Percentiles rank a stretch among this genome's conserved stretches.
Conservation (phyloP, 2,797 vertebrate species). For the Hybognathus amarus region DNA sequence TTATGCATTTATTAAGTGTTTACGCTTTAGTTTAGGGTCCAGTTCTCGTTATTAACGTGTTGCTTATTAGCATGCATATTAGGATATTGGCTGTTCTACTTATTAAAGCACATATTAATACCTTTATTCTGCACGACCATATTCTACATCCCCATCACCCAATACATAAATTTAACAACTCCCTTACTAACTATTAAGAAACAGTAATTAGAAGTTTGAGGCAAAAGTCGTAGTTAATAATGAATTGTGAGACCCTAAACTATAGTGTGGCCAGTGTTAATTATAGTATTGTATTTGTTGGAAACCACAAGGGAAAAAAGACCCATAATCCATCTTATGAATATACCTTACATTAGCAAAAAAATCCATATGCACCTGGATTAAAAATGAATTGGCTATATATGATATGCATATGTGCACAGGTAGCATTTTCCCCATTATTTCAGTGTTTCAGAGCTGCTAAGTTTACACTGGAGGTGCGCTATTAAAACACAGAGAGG, state of each 20-base stretch:
- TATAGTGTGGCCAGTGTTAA: neutral
- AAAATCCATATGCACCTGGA: neutral
- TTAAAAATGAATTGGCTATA: neutral
- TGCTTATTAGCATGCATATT: neutral
- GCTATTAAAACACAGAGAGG: constrained; percentile 76
- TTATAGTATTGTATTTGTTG: neutral
- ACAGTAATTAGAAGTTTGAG: neutral
- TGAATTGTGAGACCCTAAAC: neutral
- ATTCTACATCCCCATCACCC: neutral
- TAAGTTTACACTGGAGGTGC: constrained; percentile 30
- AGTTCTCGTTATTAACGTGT: neutral
- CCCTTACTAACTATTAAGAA: neutral
- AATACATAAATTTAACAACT: neutral
- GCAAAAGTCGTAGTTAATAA: neutral
- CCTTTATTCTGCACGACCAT: neutral
- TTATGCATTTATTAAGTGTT: neutral
- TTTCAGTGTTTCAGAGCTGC: constrained; percentile 2
- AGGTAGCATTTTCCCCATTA: constrained; percentile 7
- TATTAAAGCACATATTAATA: neutral
- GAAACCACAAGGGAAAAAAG: neutral
- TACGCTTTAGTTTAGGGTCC: too few species aligned
- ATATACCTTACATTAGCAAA: neutral
- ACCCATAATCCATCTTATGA: neutral
- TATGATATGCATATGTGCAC: neutral
- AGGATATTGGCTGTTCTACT: neutral